Conservation (phyloP, 2,797 vertebrate species). For the Botia kubotai region DNA sequence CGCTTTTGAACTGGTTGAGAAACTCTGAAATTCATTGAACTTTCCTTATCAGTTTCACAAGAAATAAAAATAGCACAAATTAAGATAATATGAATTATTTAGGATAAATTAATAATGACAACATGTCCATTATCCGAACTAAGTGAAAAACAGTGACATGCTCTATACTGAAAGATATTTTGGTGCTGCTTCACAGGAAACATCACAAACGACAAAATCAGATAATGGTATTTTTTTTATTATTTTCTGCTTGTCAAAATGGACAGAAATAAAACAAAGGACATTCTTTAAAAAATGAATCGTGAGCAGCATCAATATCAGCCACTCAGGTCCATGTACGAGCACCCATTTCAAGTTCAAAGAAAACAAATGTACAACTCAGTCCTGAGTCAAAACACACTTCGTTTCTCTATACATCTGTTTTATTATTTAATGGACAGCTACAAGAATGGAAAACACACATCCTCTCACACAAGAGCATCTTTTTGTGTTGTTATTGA, state of each 20-base stretch:
- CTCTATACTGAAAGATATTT: not conserved
- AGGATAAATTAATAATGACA: too few species aligned
- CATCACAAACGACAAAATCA: conserved; percentile 35
- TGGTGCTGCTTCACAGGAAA: conserved; percentile 6
- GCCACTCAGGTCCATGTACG: not conserved
- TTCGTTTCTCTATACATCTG: conserved; percentile 39
- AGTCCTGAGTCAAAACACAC: conserved; percentile 49
- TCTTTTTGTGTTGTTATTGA: conserved; percentile 26
- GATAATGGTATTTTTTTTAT: conserved; percentile 43
- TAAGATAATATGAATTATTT: too few species aligned
- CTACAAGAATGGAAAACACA: conserved; percentile 53
- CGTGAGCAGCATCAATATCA: conserved; percentile 16
- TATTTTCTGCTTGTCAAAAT: conserved; percentile 49
- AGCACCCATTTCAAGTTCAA: conserved; percentile 46
- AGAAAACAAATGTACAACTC: conserved; percentile 49
- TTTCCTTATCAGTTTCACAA: too few species aligned
- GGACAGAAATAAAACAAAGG: conserved; percentile 45
- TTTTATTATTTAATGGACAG: conserved; percentile 47
- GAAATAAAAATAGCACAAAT: too few species aligned
- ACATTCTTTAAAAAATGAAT: conserved; percentile 37
- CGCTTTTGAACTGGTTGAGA: too few species aligned
- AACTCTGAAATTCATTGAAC: too few species aligned
- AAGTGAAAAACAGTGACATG: too few species aligned
- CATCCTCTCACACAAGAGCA: conserved; percentile 37
- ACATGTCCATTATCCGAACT: too few species aligned